Conservation (phyloP, 2,797 vertebrate species). For the Bufotes viridis region DNA sequence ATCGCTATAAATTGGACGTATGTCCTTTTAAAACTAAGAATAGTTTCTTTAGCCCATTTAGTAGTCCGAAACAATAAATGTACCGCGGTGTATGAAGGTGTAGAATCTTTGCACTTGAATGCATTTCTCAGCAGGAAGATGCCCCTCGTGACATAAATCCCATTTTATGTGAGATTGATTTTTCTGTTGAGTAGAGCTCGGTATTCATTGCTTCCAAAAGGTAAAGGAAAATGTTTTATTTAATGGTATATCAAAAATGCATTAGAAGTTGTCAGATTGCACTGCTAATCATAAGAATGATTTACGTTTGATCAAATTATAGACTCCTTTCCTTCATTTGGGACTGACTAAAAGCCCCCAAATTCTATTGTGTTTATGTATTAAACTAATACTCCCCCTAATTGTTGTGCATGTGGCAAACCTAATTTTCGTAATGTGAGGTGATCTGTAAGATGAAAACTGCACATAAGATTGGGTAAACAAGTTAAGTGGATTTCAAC, state of each 20-base stretch:
- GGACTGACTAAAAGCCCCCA: slow-evolving; percentile 24
- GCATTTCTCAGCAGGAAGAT: slow-evolving; percentile 45
- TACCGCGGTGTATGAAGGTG: slow-evolving; percentile 27
- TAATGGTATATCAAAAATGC: slow-evolving; percentile 55
- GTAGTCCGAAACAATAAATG: slow-evolving; percentile 6
- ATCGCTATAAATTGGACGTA: neutral
- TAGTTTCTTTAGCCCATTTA: slow-evolving; percentile 1
- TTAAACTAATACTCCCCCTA: slow-evolving; percentile 23
- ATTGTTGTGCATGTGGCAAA: slow-evolving; percentile 28
- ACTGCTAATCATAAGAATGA: slow-evolving; percentile 39
- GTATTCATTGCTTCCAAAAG: slow-evolving; percentile 54
- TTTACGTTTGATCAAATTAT: slow-evolving; percentile 31
- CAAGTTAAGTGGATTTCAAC: neutral
- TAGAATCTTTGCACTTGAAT: slow-evolving; percentile 47
- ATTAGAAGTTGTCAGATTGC: slow-evolving; percentile 48
- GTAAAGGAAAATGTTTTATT: slow-evolving; percentile 59
- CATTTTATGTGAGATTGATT: slow-evolving; percentile 59
- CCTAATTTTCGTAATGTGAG: slow-evolving; percentile 9
- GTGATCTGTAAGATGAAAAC: slow-evolving; percentile 3
- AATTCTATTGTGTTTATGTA: slow-evolving; percentile 6
- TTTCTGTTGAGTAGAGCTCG: slow-evolving; percentile 48
- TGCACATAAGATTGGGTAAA: neutral
- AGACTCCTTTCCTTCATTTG: slow-evolving; percentile 24
- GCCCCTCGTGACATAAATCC: slow-evolving; percentile 58
- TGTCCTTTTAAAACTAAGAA: slow-evolving; percentile 1